These are phyloP conservation scores for Mustelus asterias DNA, from an alignment of 2,113 vertebrate species.

Conservation along the genomic window DNA sequence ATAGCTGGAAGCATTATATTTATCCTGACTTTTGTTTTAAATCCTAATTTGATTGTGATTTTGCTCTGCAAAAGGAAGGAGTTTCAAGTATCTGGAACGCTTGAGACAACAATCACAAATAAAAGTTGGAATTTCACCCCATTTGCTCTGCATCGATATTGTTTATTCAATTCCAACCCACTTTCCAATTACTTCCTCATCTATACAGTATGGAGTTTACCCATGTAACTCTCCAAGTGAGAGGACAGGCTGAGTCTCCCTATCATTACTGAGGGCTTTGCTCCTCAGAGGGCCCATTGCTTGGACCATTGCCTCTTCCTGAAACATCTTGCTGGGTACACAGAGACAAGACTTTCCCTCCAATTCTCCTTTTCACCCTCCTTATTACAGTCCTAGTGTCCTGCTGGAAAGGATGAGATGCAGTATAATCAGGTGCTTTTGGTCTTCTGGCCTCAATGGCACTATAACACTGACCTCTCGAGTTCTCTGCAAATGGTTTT, in stretches of 20 bases:
- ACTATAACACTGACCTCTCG: neutral
- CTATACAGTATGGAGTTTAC: neutral
- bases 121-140: neutral
- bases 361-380: neutral
- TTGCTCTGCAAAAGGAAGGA: neutral
- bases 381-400: neutral
- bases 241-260: neutral
- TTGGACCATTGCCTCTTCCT: neutral
- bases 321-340: neutral
- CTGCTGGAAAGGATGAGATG: too few relatives aligned
- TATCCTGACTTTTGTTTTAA: neutral
- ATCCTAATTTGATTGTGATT: neutral
- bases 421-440: too few relatives aligned
- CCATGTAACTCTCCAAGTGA: neutral
- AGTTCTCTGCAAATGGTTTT: neutral
- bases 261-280: neutral
- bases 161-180: neutral
- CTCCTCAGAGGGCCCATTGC: neutral
- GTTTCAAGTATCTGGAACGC: neutral
- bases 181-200: neutral
- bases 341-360: neutral
- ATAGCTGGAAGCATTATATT: neutral
- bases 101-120: neutral
- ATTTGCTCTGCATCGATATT: neutral
- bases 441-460: neutral